Conservation (phyloP, 2,888 invertebrate genomes). For the Microplitis deprimator region DNA sequence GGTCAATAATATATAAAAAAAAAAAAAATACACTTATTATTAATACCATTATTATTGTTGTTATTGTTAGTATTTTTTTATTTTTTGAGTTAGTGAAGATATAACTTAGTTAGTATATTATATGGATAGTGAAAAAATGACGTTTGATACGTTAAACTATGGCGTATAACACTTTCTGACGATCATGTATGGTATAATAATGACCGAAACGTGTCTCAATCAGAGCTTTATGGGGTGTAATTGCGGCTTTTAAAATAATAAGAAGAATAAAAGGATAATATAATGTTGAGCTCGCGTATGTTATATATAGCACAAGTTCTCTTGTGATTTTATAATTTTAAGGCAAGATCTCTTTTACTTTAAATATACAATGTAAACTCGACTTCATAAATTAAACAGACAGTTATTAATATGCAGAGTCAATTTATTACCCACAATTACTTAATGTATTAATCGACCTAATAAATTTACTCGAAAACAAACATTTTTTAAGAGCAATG, state of each 20-base stretch:
- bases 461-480: constrained; percentile 7
- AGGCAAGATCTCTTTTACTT: neutral
- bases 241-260: constrained; percentile 54
- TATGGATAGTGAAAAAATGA: neutral
- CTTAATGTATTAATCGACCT: neutral
- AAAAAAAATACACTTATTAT: no score
- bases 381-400: constrained; percentile 1
- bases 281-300: neutral
- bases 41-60: no score
- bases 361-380: constrained; percentile 3
- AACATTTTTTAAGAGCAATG: neutral
- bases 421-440: neutral
- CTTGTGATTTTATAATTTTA: neutral
- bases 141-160: constrained; percentile 17
- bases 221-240: constrained; percentile 67
- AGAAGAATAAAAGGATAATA: constrained; percentile 16
- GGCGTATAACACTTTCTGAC: constrained; percentile 54
- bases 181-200: constrained; percentile 63
- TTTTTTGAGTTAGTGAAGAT: constrained; percentile 10
- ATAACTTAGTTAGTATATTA: neutral
- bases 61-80: constrained; percentile 15
- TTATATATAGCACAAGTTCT: neutral
- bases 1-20: no score
- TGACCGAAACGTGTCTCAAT: constrained; percentile 67
- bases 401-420: neutral